Evolutionary conservation across 2,113 vertebrate species (phyloP), one percentile per base, ranked within the genome.

Genomic region (Myxocyprinus asiaticus): DNA sequence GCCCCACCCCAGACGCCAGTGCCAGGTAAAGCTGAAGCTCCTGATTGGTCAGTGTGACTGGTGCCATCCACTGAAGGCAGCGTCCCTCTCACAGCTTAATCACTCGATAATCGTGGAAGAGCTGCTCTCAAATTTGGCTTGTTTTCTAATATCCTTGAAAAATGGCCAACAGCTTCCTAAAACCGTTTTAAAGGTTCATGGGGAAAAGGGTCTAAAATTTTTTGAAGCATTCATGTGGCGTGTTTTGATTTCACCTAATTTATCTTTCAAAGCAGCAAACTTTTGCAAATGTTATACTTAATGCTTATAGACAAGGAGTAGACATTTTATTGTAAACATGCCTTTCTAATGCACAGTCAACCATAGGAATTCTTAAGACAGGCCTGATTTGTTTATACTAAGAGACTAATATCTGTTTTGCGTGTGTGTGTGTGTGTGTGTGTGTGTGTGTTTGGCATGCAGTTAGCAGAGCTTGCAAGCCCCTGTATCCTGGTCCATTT

Each of bases 111-210:
- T 66, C 50, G 50, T 75, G 51, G 56, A 67, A 75, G 70, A 47
- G 68, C 68, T 74, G 63, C 63, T 43, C 22, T 81, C 48, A 64
- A 33, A 58, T 73, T 17, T 77, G 78, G 55, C 59, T 65, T 53
- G 53, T 81, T 75, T 81, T 76, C 72, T 69, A 81, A 71, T 71
- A 81, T 63, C 63, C 68, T 65, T 78, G 48, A 55, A 76, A 76
- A 76, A 76, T 10, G 14, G 61, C 62, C 48, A 64, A 33, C 22
- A 33, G 22, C 22, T 3, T 33, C 22, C 22, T 33, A 33, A 33
- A 33, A 33, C 22, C 22, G 3, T 33, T 33, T 33, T 33, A 33
- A 33, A 33, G n/a, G 55, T 58, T 58, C 55, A 58, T 58, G n/a
- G 22, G 22, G 22, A 33, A 33, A 33, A 33, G 22, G 22, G 22